Base-by-base conservation (phyloP, 2,888 invertebrate species). In the Meiosimyza platycephala region DNA sequence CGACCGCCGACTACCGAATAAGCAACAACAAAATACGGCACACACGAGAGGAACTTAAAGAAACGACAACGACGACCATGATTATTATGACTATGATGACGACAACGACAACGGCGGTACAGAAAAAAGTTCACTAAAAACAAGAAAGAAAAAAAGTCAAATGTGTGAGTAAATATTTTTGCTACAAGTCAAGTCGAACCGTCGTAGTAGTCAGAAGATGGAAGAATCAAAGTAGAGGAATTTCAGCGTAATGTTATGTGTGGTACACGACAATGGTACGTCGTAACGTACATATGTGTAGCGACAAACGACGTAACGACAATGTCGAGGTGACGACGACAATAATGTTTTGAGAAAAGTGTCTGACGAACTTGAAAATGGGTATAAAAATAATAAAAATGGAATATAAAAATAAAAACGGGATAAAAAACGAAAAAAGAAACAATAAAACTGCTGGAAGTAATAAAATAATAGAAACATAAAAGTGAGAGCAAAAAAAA, bases 311-410 rank as follows among this genome's bases (percentile, higher is more conserved):
- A 55, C 60, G 52, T 52, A 62, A 62, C 60, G 60, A 69, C 60
- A 62, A 69, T 60, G 51, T 51, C 60, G 60, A 16, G 40, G 52
- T 62, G 52, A 55, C 60, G 57, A 40, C 60, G 52, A 55, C 60
- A 67, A 40, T 47, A 54, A 40, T 16, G 52, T 51, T n/a, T 40
- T n/a, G 22, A 69, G 69, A 74, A 74, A 73, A 72, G 60, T 50
- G 73, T 73, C 74, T 74, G 76, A 69, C 76, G 76, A 76, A 76
- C 76, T 76, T 76, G 76, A 76, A 76, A 40, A 76, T 72, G 57
- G 71, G 66, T 71, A 74, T 66, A 75, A 74, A 72, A 74, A 73
- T 72, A 73, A 71, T 57, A 71, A 73, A 72, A 73, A 72, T 70
- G 13, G 55, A 74, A 66, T 72, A 69, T 66, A 70, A 75, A 72